Evolutionary conservation across 2,797 vertebrate genomes (phyloP), one percentile per base, ranked within the genome.

Genomic region (Echeneis naucrates): DNA sequence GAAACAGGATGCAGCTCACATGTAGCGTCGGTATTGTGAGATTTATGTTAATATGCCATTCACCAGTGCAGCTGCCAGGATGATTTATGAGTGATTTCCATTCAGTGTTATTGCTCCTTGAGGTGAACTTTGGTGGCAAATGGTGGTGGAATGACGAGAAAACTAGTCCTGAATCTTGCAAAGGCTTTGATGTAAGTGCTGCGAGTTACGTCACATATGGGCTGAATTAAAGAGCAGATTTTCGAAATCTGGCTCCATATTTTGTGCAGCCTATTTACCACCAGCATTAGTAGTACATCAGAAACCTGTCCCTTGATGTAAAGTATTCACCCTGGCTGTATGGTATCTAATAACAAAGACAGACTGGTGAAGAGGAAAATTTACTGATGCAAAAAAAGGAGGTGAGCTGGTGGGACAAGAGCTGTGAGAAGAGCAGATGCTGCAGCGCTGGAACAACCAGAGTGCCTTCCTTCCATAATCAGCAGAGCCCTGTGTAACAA

Each of bases 11-110:
- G 48, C 24, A 33, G 70, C 33, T 65, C 40, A 32, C 52, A 59
- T n/a, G 56, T 59, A 71, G 21, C 50, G 51, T 33, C 55, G 60
- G 19, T 73, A 56, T 80, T 80, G 64, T 72, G 51, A 76, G 65
- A 83, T 83, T 74, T 52, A 75, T 85, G 70, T 77, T 77, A 81
- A 83, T 69, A 60, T 54, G 61, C 42, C 9, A 19, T 66, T 83
- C 78, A 76, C 69, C 68, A 38, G 45, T 71, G 75, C 67, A 64
- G 80, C 77, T 75, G 82, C 83, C 78, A 80, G 45, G 51, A 54
- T 77, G 73, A 83, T 81, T 85, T 62, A 78, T 61, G 66, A 77
- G 60, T 58, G 55, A 68, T 71, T 82, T 73, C 33, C 32, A 72
- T 53, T 69, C 37, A 32, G 21, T 30, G n/a, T 60, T 63, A 70